phyloP scores from a whole-genome alignment of 2,113 vertebrate species.

The Toxostoma redivivum region DNA sequence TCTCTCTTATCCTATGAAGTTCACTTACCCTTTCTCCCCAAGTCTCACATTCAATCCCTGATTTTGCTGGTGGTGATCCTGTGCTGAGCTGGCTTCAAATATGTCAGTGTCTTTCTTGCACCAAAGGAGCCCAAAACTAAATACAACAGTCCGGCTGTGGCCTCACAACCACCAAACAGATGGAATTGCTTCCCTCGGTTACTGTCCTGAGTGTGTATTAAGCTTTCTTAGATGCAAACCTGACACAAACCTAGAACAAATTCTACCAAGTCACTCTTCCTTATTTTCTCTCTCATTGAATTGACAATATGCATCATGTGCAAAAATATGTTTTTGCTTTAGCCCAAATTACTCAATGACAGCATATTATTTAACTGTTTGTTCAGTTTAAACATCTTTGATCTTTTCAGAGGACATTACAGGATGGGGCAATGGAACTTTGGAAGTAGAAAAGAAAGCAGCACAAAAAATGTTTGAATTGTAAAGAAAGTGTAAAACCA shows the following conservation, averaged over 20 bases:
- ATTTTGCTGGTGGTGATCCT: background rate
- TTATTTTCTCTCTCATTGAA: background rate
- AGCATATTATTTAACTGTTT: background rate
- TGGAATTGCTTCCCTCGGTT: background rate
- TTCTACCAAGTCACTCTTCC: background rate
- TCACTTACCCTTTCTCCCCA: background rate
- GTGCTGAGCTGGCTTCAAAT: background rate
- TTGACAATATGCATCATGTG: background rate
- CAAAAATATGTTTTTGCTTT: background rate
- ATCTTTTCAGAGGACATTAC: background rate
- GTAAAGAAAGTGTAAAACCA: slow-evolving; percentile 47
- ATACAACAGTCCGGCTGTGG: background rate
- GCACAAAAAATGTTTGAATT: slow-evolving; percentile 3
- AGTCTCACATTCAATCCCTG: rapidly evolving
- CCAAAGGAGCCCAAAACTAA: background rate
- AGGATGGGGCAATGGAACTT: background rate
- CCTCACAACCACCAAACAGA: background rate
- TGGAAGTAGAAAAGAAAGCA: background rate
- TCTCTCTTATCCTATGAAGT: background rate
- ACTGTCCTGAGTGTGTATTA: background rate
- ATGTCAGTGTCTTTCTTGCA: background rate
- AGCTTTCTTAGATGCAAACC: background rate
- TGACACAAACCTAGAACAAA: background rate
- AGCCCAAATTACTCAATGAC: background rate
- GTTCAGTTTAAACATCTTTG: background rate